phyloP scores from a whole-genome alignment of 2,113 vertebrate genomes.

The Mobula birostris region DNA sequence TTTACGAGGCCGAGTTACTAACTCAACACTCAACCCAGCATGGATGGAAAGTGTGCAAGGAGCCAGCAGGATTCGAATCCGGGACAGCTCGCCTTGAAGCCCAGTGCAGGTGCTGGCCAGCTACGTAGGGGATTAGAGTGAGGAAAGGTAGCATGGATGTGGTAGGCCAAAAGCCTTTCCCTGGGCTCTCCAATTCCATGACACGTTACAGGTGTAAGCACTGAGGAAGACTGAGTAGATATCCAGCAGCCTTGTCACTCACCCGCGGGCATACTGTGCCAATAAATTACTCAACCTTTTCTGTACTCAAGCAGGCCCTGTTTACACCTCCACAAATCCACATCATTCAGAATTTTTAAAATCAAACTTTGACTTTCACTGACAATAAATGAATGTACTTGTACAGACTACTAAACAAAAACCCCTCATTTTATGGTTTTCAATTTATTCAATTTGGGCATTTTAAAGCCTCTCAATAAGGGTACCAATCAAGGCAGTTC shows the following conservation, averaged over 20 bases:
- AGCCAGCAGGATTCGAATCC: too few relatives aligned
- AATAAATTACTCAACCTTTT: neutral
- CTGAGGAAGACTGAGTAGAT: neutral
- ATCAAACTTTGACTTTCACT: neutral
- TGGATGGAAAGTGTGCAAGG: too few relatives aligned
- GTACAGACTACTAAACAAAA: neutral
- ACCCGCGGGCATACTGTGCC: neutral
- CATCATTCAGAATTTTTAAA: neutral
- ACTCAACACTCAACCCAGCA: too few relatives aligned
- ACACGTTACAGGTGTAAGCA: neutral
- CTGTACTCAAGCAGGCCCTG: neutral
- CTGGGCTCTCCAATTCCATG: too few relatives aligned
- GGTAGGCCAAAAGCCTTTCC: too few relatives aligned
- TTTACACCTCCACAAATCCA: neutral
- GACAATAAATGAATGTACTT: neutral
- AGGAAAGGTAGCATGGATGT: too few relatives aligned
- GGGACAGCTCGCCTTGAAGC: too few relatives aligned
- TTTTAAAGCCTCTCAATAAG: neutral
- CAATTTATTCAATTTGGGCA: neutral
- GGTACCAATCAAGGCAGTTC: neutral
- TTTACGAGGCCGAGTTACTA: too few relatives aligned
- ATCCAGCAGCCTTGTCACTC: neutral
- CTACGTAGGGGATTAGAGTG: too few relatives aligned
- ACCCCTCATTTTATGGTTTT: neutral
- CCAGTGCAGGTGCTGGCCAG: too few relatives aligned